Evolutionary conservation across 2,888 invertebrate genomes (phyloP), one percentile per base, ranked within the genome.

Genomic region (Stenichneumon culpator): DNA sequence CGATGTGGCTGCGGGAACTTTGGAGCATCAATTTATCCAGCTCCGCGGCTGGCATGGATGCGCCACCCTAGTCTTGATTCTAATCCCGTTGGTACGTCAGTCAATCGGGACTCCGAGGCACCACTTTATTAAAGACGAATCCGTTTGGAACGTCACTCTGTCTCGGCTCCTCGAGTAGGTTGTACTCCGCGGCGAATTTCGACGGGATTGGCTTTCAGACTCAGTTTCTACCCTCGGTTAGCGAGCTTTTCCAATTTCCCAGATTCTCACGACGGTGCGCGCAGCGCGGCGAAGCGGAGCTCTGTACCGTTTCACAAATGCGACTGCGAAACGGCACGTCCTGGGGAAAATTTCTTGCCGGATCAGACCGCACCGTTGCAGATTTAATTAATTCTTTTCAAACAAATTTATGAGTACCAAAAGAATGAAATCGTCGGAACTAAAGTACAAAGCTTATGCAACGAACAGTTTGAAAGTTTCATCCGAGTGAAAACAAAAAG

Each of bases 71-170:
- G 39, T 25, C 54, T 22, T 14, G 65, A 83, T 84, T 86, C 69
- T 83, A 85, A 86, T 87, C 82, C 83, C 79, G 75, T 83, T 81
- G 74, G 81, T 57, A 83, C 81, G 79, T 87, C 85, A 83, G 44
- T 85, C 83, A 74, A 77, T 83, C 80, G 75, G 69, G 54, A 72
- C 77, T 70, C 47, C 36, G 63, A 16, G 75, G 74, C 68, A 32
- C 86, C 73, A 82, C 88, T 88, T 89, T 87, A 88, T 90, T 86
- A 87, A 88, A 86, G 86, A 87, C 85, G 85, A 85, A 89, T 89
- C 80, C 86, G 86, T 88, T 87, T 88, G 79, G 70, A 82, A 86
- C 86, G 87, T 87, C 87, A 84, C 82, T 79, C 73, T 22, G 72
- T 78, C 65, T 65, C 69, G 72, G 52, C 57, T 75, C 67, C 67